phyloP scores from a whole-genome alignment of 2,888 invertebrate species.

The Norana najaformis region DNA sequence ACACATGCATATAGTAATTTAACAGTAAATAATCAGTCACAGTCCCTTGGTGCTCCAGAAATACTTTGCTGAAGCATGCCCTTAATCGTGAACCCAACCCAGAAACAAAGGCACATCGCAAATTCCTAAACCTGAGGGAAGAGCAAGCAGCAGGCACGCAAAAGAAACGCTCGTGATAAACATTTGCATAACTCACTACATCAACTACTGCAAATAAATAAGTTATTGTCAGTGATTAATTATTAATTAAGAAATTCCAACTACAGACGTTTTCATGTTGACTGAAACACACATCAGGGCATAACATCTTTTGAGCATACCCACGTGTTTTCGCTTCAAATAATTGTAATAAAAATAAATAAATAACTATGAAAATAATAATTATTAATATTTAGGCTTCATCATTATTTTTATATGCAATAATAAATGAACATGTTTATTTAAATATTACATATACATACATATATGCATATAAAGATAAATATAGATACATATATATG shows the following conservation, averaged over 20 bases:
- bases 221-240: not conserved
- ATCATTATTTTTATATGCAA: not conserved
- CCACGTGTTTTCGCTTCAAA: not conserved
- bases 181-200: too few species aligned
- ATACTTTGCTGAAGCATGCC: not conserved
- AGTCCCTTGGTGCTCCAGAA: not conserved
- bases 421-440: too few species aligned
- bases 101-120: not conserved
- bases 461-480: not conserved
- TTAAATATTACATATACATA: too few species aligned
- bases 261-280: not conserved
- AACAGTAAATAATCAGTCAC: not conserved
- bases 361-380: not conserved
- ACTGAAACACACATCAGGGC: not conserved
- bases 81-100: not conserved
- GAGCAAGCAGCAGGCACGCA: not conserved
- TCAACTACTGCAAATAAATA: too few species aligned
- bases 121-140: not conserved
- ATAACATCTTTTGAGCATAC: not conserved
- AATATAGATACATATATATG: not conserved
- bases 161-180: not conserved
- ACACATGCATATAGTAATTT: not conserved
- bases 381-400: not conserved
- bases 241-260: not conserved
- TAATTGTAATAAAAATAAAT: not conserved